Base-by-base conservation (phyloP, 2,113 vertebrate species). In the Numenius arquata region DNA sequence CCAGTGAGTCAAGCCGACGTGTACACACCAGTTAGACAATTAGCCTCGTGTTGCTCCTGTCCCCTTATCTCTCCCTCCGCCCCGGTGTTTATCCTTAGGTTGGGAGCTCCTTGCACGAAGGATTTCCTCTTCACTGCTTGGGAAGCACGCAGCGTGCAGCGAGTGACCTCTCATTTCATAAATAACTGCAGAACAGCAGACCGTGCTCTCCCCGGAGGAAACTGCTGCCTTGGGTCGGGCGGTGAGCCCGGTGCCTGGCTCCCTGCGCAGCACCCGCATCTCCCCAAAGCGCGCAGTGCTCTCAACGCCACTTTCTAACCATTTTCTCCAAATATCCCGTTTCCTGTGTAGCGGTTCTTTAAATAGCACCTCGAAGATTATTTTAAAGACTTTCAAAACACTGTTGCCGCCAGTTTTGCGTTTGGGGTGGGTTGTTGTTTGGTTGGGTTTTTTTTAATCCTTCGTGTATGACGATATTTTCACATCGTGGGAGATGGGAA, bases 401-500 rank as follows among this genome's bases (percentile, higher is more conserved):
- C n/a, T 70, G 43, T 72, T 29, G 73, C 85, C 14, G 20, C 61
- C 36, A 18, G 8, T 79, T 95, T 92, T 40, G 76, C 71, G 40
- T 75, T 90, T 66, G 36, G 80, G 79, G 90, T 82, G 81, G 81
- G 55, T 67, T 68, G 59, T n/a, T n/a, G 61, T 41, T 65, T 74
- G 52, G 53, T 55, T 67, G 47, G 40, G 4, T 41, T 74, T 86
- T 93, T 91, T 77, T 63, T 40, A 19, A 86, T 75, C 67, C 7
- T 76, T 48, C 72, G 90, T 10, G 88, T 65, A 90, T 85, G 93
- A 93, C 72, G 90, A 53, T 93, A 63, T 86, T 93, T 96, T 93
- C 90, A 92, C 72, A 12, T 82, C 78, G 91, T 92, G 94, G 95
- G 93, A 89, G 95, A 94, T 48, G 47, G 86, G 91, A 95, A 90